Evolutionary conservation across 2,888 invertebrate species (phyloP), one percentile per base, ranked within the genome.

Genomic region (Pristionchus mayeri): DNA sequence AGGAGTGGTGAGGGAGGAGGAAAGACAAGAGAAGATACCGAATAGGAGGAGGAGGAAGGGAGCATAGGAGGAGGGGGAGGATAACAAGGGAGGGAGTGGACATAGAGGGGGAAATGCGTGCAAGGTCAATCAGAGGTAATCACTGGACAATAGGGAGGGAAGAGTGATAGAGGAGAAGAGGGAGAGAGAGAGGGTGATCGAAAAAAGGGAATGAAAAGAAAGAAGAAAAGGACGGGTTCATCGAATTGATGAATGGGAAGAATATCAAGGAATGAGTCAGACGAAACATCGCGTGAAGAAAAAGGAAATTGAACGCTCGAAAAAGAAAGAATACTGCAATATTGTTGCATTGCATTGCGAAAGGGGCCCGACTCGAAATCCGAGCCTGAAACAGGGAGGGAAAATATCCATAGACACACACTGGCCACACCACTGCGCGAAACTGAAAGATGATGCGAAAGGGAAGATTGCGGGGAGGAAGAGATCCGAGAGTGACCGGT

Each of bases 41-140:
- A n/a, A 21, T 4, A n/a, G n/a, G 21, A 21, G 54, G 54, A n/a
- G 54, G n/a, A 21, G n/a, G 21, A 54, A 21, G 21, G n/a, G n/a
- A n/a, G 54, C n/a, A n/a, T n/a, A n/a, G n/a, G n/a, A n/a, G n/a
- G n/a, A n/a, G n/a, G 21, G 4, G 21, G 21, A 6, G n/a, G 54
- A 54, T 13, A 21, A 54, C 4, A 21, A 54, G 16, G 54, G 21
- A n/a, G 21, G 54, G 54, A 21, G 21, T 13, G 54, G 54, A 21
- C 4, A 16, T 16, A 54, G 21, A 54, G 54, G 54, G 54, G 54
- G 21, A 4, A n/a, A 54, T 21, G 13, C 54, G 21, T 13, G 54
- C 54, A 54, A 54, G 54, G 54, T 54, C 54, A 54, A 54, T 54
- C 54, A 54, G 54, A 54, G 54, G 54, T 54, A 54, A 54, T 54